Conservation (phyloP, 2,888 invertebrate species). For the Ormyrus pomaceus region DNA sequence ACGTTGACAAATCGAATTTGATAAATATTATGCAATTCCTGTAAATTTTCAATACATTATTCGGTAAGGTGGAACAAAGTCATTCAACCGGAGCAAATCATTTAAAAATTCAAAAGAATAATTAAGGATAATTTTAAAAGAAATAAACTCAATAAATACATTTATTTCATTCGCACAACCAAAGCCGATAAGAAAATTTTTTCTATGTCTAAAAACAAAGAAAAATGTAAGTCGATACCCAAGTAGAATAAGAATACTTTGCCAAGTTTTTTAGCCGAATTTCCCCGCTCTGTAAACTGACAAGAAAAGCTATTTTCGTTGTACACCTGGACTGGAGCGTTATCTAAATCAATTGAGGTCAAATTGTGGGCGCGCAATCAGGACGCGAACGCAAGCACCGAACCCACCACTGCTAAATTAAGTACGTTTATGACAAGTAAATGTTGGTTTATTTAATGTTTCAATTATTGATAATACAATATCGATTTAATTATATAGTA, state of each 20-base stretch:
- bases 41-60: too few relatives aligned
- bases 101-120: not conserved
- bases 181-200: too few relatives aligned
- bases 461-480: too few relatives aligned
- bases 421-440: too few relatives aligned
- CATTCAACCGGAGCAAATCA: not conserved
- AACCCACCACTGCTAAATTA: too few relatives aligned
- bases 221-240: not conserved
- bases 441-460: too few relatives aligned
- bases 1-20: constrained; percentile 19
- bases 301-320: constrained; percentile 27
- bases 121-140: not conserved
- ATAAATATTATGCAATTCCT: constrained; percentile 5
- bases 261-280: too few relatives aligned
- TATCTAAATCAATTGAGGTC: constrained; percentile 56
- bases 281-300: not conserved
- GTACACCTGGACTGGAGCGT: constrained; percentile 28
- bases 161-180: too few relatives aligned
- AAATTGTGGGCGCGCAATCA: constrained; percentile 42
- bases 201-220: not conserved
- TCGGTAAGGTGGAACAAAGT: not conserved
- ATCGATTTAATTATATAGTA: too few relatives aligned
- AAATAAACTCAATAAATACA: not conserved
- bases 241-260: too few relatives aligned
- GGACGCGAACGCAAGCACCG: not conserved